Percentiles rank a stretch among this genome's conserved stretches.
Evolutionary conservation across 2,888 invertebrate species (phyloP).

Genomic region (Andricus curvator): DNA sequence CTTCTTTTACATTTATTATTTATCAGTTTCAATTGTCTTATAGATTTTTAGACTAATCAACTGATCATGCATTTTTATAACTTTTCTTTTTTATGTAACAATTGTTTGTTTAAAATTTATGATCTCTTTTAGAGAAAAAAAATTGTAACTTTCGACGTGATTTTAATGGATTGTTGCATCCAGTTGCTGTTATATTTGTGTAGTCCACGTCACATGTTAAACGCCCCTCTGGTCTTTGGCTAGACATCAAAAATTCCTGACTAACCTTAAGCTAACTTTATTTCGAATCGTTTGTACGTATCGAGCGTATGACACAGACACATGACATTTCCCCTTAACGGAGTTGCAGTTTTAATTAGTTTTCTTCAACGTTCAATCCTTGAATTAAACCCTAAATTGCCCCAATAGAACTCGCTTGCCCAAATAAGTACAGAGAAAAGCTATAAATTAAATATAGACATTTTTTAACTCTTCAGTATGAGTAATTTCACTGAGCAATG

Average conservation of each 20-base stretch:
- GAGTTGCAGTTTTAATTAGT: slow-evolving; percentile 28
- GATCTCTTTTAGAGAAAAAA: not conserved
- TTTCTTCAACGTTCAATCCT: slow-evolving; percentile 14
- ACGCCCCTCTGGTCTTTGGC: slow-evolving; percentile 31
- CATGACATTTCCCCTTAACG: slow-evolving; percentile 40
- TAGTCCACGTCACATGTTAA: slow-evolving; percentile 18
- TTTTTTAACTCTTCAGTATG: slow-evolving; percentile 6
- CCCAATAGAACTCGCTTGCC: slow-evolving; percentile 25
- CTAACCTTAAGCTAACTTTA: slow-evolving; percentile 32
- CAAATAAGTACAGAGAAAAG: slow-evolving; percentile 20
- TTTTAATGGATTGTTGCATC: not conserved
- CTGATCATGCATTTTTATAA: not conserved
- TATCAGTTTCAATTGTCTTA: too few species aligned
- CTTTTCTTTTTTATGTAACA: not conserved
- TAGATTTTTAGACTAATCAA: not conserved
- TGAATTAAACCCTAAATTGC: slow-evolving; percentile 33
- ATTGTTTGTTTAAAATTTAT: too few species aligned
- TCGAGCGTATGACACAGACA: slow-evolving; percentile 38
- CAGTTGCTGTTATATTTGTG: slow-evolving; percentile 7
- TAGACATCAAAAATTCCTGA: slow-evolving; percentile 34
- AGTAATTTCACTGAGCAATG: slow-evolving; percentile 1
- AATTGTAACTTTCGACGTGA: not conserved
- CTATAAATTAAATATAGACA: slow-evolving; percentile 13
- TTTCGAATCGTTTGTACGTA: slow-evolving; percentile 30
- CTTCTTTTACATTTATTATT: too few species aligned